phyloP scores from a whole-genome alignment of 1,140 invertebrate genomes.

The Drosophila tropicalis region DNA sequence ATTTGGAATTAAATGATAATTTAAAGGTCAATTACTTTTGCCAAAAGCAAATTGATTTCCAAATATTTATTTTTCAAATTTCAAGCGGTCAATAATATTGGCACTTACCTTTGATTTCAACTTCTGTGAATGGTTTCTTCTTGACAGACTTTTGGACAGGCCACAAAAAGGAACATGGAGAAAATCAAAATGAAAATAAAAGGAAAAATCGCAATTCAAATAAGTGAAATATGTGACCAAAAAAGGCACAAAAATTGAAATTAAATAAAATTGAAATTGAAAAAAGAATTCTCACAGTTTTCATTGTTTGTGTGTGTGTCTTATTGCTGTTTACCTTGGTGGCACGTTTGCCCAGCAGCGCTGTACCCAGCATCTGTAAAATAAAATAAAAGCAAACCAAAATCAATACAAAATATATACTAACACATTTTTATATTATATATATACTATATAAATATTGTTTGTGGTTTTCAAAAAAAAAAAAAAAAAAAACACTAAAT shows the following conservation, averaged over 20 bases:
- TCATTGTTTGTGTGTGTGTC: conserved; percentile 8
- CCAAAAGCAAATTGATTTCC: conserved; percentile 18
- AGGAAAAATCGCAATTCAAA: conserved; percentile 25
- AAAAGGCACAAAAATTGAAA: not conserved
- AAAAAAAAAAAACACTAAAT: not conserved
- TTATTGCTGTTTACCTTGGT: conserved; percentile 70
- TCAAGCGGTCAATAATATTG: conserved; percentile 33
- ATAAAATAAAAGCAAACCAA: conserved; percentile 37
- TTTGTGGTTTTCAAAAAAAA: not conserved
- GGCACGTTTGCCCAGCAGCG: conserved; percentile 80
- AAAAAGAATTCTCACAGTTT: too few relatives aligned
- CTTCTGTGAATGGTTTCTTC: conserved; percentile 82
- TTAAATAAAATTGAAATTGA: conserved; percentile 14
- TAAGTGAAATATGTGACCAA: too few relatives aligned
- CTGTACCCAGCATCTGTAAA: conserved; percentile 82
- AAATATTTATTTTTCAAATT: not conserved
- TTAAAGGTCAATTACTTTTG: conserved; percentile 3
- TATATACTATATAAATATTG: not conserved
- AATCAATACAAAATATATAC: conserved; percentile 33
- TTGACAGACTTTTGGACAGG: conserved; percentile 64
- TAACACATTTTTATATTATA: conserved; percentile 3
- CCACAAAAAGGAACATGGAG: not conserved
- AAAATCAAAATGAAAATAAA: conserved; percentile 40
- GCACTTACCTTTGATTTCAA: conserved; percentile 77
- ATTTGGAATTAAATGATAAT: not conserved